Percentiles rank a stretch among this genome's conserved stretches.
These are phyloP conservation scores for Eulemur rubriventer DNA, from an alignment of 2,797 vertebrate genomes.

Conservation along the genomic window DNA sequence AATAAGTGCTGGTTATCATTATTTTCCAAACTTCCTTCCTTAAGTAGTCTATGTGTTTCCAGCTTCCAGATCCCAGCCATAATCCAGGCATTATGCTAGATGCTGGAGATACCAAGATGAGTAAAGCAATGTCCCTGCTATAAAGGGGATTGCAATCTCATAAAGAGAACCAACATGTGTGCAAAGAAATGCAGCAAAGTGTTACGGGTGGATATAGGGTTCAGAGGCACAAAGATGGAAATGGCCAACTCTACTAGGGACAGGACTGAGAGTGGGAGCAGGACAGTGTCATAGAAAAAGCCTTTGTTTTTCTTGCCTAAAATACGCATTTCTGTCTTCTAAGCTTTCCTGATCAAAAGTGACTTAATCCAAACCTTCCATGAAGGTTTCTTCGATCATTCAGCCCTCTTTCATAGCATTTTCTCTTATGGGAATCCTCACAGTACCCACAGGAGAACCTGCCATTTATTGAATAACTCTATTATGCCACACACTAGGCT, in stretches of 20 bases:
- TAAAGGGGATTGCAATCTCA: background rate
- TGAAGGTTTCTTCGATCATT: background rate
- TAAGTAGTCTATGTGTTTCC: background rate
- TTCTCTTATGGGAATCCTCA: background rate
- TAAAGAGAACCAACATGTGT: background rate
- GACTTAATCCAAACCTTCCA: background rate
- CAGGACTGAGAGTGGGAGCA: background rate
- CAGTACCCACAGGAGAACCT: background rate
- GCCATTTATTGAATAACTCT: background rate
- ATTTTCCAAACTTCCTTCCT: background rate
- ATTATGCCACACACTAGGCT: background rate
- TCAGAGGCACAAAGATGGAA: background rate
- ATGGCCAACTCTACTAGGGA: background rate
- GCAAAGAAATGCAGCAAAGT: background rate
- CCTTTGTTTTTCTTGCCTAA: background rate
- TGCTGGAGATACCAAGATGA: background rate
- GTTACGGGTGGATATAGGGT: background rate
- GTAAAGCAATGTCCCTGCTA: background rate
- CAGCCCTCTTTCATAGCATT: background rate
- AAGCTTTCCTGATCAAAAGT: background rate
- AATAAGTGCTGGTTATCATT: background rate
- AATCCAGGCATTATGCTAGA: background rate
- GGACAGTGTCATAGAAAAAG: background rate
- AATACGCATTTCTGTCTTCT: background rate
- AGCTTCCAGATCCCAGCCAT: background rate